phyloP scores from a whole-genome alignment of 2,113 vertebrate genomes.

The Bungarus multicinctus region DNA sequence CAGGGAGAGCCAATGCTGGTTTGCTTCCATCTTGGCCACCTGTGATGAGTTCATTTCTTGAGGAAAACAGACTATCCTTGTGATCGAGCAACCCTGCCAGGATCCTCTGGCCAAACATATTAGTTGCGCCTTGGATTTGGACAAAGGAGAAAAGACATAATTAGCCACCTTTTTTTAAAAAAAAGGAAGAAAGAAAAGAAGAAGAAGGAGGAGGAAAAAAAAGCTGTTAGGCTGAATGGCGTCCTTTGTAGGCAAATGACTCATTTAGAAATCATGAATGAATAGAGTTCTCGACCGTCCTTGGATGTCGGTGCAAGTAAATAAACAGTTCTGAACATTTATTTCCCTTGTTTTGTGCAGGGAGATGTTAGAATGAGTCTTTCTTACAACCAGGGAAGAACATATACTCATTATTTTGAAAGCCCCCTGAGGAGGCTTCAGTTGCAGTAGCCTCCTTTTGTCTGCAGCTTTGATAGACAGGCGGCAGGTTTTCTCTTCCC shows the following conservation, averaged over 20 bases:
- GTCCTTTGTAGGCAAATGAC: conserved; percentile 49
- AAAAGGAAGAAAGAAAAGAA: background rate
- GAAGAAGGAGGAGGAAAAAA: rapidly evolving
- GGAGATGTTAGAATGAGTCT: conserved; percentile 27
- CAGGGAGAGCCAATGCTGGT: background rate
- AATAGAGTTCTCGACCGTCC: conserved; percentile 45
- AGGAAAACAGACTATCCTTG: background rate
- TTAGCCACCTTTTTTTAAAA: conserved; percentile 17
- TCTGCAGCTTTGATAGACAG: background rate
- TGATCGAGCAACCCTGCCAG: background rate
- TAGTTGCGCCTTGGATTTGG: background rate
- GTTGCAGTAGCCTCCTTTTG: background rate
- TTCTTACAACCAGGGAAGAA: conserved; percentile 42
- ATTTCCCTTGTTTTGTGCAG: conserved; percentile 39
- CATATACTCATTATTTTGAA: conserved; percentile 46
- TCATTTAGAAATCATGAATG: conserved; percentile 51
- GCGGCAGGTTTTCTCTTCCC: rapidly evolving
- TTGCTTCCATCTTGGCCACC: background rate
- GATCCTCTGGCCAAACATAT: background rate
- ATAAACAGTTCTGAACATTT: conserved; percentile 43
- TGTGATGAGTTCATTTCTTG: background rate
- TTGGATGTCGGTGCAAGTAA: conserved; percentile 42
- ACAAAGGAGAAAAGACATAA: conserved; percentile 21
- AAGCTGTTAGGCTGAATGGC: conserved; percentile 17
- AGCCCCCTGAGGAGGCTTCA: conserved; percentile 43